Base-by-base conservation (phyloP, 2,797 vertebrate genomes). In the Phylloscopus collybita region DNA sequence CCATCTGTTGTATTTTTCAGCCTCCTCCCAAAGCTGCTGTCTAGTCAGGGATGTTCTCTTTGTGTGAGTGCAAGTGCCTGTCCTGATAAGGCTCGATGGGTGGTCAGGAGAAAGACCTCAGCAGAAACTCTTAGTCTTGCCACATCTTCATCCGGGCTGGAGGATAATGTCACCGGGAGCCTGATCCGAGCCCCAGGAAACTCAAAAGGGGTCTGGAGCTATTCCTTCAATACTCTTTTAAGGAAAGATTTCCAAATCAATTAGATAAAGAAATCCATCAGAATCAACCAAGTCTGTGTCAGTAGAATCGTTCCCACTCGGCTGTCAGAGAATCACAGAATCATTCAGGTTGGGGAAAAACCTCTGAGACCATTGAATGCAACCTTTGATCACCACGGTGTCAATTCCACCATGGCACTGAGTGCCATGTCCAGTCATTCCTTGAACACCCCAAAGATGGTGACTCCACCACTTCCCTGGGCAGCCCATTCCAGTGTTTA, bases 351-450 rank as follows among this genome's bases (percentile, higher is more conserved):
- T 54, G 34, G 47, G 49, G 15, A 36, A 59, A 54, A 66, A 8
- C 8, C 34, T 61, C 47, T 9, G 22, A 49, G 67, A 38, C 8
- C 40, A 54, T 13, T 0, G 5, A 36, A 11, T 25, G 16, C 13
- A 42, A 4, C 27, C 32, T n/a, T 29, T 11, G 40, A 38, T 5
- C 60, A 54, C 4, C 53, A 17, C 13, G 0, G 0, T 40, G 30
- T 14, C 30, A 34, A 4, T 45, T 8, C 54, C 36, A 29, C 36
- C 36, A 9, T 4, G 19, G 23, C 29, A 19, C n/a, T 40, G 38
- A 30, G 38, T 32, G 18, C 47, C 53, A 4, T 1, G 2, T 49
- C 53, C 66, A 36, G 34, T 9, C 60, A 21, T n/a, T 54, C 69
- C 34, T 12, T 18, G 34, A 36, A 13, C 40, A 25, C 6, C 11